These are phyloP conservation scores for Ectropis crepuscularia DNA, from an alignment of 2,888 invertebrate genomes.

Conservation along the genomic window DNA sequence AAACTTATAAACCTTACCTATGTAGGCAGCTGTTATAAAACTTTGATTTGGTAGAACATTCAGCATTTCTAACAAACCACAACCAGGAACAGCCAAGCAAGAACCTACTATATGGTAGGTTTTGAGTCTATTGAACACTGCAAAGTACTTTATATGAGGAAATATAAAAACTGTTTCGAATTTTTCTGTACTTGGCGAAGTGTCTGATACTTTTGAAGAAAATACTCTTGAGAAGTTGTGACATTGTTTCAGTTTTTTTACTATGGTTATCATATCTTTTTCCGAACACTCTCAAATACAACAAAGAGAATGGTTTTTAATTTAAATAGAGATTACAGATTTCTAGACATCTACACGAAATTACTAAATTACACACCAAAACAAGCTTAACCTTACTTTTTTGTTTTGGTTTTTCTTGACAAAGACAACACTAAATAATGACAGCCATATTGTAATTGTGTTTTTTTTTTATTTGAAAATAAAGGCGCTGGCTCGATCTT, in stretches of 20 bases:
- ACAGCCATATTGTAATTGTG: no score
- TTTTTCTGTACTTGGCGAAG: conserved; percentile 25
- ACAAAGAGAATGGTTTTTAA: no score
- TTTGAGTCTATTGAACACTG: conserved; percentile 81
- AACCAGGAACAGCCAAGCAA: conserved; percentile 67
- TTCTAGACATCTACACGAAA: no score
- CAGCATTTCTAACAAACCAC: conserved; percentile 68
- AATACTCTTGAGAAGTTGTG: conserved; percentile 15
- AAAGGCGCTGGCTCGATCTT: no score
- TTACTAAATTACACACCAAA: no score
- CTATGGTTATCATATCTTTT: conserved; percentile 11
- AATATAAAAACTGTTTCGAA: conserved; percentile 74
- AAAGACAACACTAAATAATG: no score
- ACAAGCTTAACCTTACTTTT: no score
- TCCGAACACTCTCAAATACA: background rate
- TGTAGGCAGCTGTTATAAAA: conserved; percentile 61
- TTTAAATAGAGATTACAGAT: no score
- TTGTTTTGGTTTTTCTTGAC: no score
- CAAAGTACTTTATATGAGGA: conserved; percentile 73
- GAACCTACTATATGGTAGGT: conserved; percentile 77
- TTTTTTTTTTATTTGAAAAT: no score
- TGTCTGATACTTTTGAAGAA: conserved; percentile 18
- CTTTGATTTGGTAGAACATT: conserved; percentile 59
- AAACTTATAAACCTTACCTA: conserved; percentile 59
- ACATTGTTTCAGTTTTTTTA: conserved; percentile 22